A percentile compares a stretch with the other conserved stretches of the same genome.
These are phyloP conservation scores for Tethea ocularis DNA, from an alignment of 2,888 invertebrate genomes.

Conservation along the genomic window DNA sequence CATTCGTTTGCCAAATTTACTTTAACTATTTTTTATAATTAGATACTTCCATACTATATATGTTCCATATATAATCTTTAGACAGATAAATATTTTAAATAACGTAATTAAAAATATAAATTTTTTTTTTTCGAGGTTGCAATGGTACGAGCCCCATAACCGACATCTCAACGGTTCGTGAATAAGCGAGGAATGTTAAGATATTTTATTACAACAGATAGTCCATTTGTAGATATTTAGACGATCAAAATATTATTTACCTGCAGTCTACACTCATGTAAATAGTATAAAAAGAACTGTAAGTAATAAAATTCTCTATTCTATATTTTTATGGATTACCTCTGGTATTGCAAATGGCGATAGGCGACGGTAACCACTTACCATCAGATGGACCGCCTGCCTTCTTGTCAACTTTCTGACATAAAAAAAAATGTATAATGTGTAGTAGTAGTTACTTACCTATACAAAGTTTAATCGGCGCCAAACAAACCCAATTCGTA, in stretches of 20 bases:
- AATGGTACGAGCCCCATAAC: background rate
- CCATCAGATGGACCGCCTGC: no score
- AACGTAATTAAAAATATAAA: background rate
- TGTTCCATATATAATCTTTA: no score
- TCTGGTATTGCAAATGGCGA: no score
- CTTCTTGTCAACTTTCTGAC: no score
- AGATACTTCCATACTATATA: no score
- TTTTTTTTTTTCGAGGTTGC: background rate
- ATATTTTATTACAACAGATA: background rate
- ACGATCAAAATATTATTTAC: no score
- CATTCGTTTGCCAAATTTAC: no score
- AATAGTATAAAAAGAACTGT: background rate
- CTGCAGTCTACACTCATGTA: no score
- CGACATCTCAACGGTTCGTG: background rate
- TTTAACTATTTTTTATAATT: no score
- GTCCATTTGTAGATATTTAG: no score
- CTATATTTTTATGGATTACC: background rate
- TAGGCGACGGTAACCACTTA: no score
- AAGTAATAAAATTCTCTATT: background rate
- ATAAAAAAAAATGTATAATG: no score
- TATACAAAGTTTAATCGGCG: slow-evolving; percentile 8
- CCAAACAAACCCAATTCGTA: slow-evolving; percentile 21
- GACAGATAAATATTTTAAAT: background rate
- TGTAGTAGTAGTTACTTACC: background rate
- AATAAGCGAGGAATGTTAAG: background rate